Conservation (phyloP, 2,797 vertebrate genomes). For the Hephaestus fuliginosus region DNA sequence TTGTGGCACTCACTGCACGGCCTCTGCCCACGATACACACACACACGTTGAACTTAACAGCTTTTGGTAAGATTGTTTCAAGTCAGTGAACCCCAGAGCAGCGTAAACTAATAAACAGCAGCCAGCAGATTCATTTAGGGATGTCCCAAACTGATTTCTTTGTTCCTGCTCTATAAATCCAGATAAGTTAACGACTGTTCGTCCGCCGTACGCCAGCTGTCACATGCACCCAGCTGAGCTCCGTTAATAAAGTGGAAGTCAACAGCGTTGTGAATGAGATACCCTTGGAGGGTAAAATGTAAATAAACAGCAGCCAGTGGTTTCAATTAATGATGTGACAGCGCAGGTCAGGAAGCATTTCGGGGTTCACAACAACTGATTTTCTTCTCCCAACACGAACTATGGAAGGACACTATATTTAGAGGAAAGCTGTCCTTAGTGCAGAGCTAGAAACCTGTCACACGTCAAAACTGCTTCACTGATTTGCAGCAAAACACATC, state of each 20-base stretch:
- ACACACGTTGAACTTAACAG: not conserved
- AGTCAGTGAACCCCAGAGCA: conserved; percentile 5
- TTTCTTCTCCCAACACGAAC: not conserved
- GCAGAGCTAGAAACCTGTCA: not conserved
- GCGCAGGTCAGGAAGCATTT: not conserved
- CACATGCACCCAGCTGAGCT: not conserved
- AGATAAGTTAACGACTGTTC: not conserved
- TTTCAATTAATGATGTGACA: conserved; percentile 4
- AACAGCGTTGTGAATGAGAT: not conserved
- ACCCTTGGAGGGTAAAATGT: not conserved
- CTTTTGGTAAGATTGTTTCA: not conserved
- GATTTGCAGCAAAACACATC: not conserved
- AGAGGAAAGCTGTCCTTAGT: not conserved
- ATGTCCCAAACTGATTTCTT: not conserved
- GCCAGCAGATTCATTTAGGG: conserved; percentile 1
- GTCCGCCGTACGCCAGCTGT: not conserved
- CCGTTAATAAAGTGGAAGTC: not conserved
- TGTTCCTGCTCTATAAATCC: not conserved
- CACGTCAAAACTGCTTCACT: not conserved
- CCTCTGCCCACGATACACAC: not conserved
- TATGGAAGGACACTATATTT: no score
- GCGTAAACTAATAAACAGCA: not conserved
- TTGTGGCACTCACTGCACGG: conserved; percentile 14
- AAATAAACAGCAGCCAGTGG: conserved; percentile 14
- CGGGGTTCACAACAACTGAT: not conserved